Evolutionary conservation across 2,797 vertebrate genomes (phyloP), one percentile per base, ranked within the genome.

Genomic region (Phyllotis vaccarum): DNA sequence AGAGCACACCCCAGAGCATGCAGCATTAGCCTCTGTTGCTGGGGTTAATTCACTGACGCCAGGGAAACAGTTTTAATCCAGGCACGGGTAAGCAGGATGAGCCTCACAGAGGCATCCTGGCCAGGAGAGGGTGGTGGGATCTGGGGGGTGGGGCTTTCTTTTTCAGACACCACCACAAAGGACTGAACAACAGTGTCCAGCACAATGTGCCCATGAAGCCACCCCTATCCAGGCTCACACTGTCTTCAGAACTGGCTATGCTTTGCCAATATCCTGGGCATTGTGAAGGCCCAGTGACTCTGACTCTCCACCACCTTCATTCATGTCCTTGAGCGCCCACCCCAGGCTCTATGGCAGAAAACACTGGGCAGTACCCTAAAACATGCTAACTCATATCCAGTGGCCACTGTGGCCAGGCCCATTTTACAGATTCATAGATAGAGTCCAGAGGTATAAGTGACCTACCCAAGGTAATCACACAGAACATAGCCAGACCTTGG

Each of bases 71-170:
- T 10, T 24, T 12, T 16, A 14, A 2, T 56, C 54, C 10, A 68
- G 40, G n/a, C 13, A 0, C 68, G 9, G 49, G 31, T 29, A 62
- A 19, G 37, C 2, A 27, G 10, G 0, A 3, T 5, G 1, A 66
- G 27, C 62, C 12, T 31, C 0, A 0, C 0, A 5, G 31, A 0
- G 2, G 17, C 21, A 46, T 17, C 16, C 2, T 34, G 21, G 10
- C n/a, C 5, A 2, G 14, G 8, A 8, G 2, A 17, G 49, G 46
- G 24, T 6, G 6, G 4, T 3, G 10, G 83, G 62, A 5, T 70
- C 16, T 16, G 13, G 6, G 46, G n/a, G 34, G 46, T 49, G 46
- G 46, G 3, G 13, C 62, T 52, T 7, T 11, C 31, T n/a, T 58
- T 76, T 82, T n/a, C 16, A 56, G 3, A 58, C 13, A 46, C 13